Evolutionary conservation across 2,797 vertebrate genomes (phyloP), one percentile per base, ranked within the genome.

Genomic region (Aulostomus chinensis): DNA sequence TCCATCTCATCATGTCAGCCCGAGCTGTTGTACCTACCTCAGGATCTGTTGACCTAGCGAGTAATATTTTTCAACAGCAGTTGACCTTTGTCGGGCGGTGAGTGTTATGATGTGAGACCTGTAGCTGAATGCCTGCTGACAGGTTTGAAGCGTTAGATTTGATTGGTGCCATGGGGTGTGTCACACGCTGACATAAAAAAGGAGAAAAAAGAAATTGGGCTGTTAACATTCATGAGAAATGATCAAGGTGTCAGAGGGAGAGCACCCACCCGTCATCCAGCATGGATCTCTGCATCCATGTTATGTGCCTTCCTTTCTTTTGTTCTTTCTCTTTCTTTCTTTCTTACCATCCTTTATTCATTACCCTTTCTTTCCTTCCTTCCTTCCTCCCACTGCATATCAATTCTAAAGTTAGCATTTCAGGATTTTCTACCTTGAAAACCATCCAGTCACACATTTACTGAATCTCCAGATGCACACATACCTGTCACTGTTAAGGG

Each of bases 201-300:
- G 9, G 10, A 31, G 18, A 29, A 10, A 32, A 46, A 36, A 54
- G 29, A 57, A 65, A 76, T 40, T 36, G 45, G 46, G 35, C 22
- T 43, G 70, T 74, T 63, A 73, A 71, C 68, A 67, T 73, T 75
- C 35, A 75, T 78, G 68, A 75, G 68, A 56, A 65, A 81, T 67
- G 54, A 79, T 73, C 57, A 48, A 0, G 4, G 39, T 60, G 76
- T 78, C 66, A 69, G 33, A 70, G 21, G 53, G 41, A 72, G 54
- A 63, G 39, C 56, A 53, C 58, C 67, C 35, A 54, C 22, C 43
- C 55, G 60, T 67, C 72, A 64, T 71, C 39, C 50, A 37, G 36
- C 47, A 9, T 40, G 7, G 51, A 68, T 67, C 58, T 24, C 34
- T 73, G 26, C 37, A 25, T 67, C 34, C 17, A 31, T 72, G 49